A percentile compares a stretch with the other conserved stretches of the same genome.
Evolutionary conservation across 2,888 invertebrate species (phyloP).

Genomic region (Lacanobia wlatinum): DNA sequence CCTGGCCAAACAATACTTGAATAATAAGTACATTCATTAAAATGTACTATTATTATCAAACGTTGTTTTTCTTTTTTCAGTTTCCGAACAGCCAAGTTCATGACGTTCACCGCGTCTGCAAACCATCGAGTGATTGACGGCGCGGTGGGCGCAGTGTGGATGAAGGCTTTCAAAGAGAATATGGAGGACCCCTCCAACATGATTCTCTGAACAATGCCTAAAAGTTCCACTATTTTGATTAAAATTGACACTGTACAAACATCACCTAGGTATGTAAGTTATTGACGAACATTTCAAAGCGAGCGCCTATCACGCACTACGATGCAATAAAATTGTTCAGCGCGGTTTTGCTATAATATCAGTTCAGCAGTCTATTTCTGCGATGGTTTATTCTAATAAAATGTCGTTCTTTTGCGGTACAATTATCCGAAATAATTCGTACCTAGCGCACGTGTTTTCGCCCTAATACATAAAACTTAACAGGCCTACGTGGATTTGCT

Average conservation of each 20-base stretch:
- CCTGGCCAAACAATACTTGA: too few species aligned
- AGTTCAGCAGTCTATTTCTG: background rate
- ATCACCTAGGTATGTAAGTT: constrained; percentile 1
- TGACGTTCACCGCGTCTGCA: constrained; percentile 98
- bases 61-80: constrained; percentile 81
- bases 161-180: constrained; percentile 96
- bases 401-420: too few species aligned
- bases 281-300: background rate
- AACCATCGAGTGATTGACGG: constrained; percentile 99
- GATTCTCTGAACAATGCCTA: constrained; percentile 87
- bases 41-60: too few species aligned
- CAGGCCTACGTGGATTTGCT: too few species aligned
- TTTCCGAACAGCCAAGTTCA: constrained; percentile 93
- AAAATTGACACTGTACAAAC: constrained; percentile 52
- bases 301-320: background rate
- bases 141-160: constrained; percentile 99
- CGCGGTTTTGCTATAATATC: background rate
- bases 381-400: too few species aligned
- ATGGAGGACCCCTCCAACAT: constrained; percentile 98
- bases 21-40: too few species aligned
- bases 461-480: background rate
- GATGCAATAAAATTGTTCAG: background rate
- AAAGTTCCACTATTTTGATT: constrained; percentile 52
- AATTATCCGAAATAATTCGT: background rate
- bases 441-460: background rate